A percentile compares a stretch with the other conserved stretches of the same genome.
Conservation (phyloP, 2,888 invertebrate genomes). For the Plebejus argus region DNA sequence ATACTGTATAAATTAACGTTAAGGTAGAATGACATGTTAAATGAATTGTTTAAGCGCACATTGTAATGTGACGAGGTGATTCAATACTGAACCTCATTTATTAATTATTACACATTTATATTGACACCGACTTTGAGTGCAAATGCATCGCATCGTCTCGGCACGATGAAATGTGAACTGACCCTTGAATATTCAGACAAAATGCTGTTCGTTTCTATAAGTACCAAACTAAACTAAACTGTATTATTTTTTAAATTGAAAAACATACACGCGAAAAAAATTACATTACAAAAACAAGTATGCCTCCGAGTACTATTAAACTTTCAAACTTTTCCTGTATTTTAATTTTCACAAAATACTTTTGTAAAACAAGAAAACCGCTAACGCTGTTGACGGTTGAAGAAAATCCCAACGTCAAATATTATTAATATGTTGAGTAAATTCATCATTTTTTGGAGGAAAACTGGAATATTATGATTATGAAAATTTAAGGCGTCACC, state of each 20-base stretch:
- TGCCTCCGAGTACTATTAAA: background rate
- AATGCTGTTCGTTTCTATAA: background rate
- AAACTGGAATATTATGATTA: conserved; percentile 28
- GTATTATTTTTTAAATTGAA: background rate
- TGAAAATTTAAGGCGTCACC: conserved; percentile 29
- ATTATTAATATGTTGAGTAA: conserved; percentile 22
- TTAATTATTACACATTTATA: no score
- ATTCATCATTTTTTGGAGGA: conserved; percentile 25
- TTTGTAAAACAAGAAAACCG: background rate
- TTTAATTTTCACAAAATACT: background rate
- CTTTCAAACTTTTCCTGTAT: background rate
- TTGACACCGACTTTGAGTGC: no score
- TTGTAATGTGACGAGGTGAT: no score
- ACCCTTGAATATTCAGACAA: no score
- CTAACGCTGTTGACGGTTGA: background rate
- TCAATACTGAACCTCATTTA: no score
- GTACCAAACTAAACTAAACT: background rate
- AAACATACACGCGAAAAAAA: background rate
- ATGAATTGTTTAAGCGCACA: no score
- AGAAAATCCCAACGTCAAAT: conserved; percentile 14
- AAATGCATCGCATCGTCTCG: no score
- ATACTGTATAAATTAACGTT: no score
- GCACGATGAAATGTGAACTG: no score
- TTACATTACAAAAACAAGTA: background rate
- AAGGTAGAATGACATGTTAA: no score